Evolutionary conservation across 2,113 vertebrate species (phyloP).

Genomic region (Cyanistes caeruleus): DNA sequence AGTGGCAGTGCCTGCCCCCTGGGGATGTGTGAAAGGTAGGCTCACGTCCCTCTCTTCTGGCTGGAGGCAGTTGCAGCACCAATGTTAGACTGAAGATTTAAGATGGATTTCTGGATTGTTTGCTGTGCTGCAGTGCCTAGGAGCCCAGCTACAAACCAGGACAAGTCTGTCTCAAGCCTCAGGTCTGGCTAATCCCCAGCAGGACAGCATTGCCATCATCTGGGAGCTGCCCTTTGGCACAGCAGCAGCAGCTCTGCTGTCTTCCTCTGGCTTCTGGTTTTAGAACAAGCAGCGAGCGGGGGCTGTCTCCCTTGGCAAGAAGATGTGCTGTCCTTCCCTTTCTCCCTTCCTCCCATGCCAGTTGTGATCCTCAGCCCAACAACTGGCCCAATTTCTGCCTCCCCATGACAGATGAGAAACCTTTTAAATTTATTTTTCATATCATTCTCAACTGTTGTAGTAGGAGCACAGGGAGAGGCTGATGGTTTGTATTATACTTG

Average conservation of each 20-base stretch:
- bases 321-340: not conserved
- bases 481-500: not conserved
- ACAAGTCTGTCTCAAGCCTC: not conserved
- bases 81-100: not conserved
- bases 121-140: not conserved
- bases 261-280: not conserved
- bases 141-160: not conserved
- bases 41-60: not conserved
- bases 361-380: not conserved
- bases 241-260: rapidly evolving
- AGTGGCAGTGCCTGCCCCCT: not conserved
- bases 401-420: not conserved
- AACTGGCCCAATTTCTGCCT: not conserved
- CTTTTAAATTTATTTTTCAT: not conserved
- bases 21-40: not conserved
- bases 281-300: rapidly evolving
- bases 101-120: not conserved
- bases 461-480: not conserved
- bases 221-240: not conserved
- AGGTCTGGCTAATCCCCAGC: not conserved
- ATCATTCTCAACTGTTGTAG: not conserved
- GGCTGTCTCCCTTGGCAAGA: not conserved
- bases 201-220: not conserved
- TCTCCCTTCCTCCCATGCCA: not conserved
- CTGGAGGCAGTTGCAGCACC: not conserved